Conservation (phyloP, 2,113 vertebrate species). For the Mesembrinibis cayennensis region DNA sequence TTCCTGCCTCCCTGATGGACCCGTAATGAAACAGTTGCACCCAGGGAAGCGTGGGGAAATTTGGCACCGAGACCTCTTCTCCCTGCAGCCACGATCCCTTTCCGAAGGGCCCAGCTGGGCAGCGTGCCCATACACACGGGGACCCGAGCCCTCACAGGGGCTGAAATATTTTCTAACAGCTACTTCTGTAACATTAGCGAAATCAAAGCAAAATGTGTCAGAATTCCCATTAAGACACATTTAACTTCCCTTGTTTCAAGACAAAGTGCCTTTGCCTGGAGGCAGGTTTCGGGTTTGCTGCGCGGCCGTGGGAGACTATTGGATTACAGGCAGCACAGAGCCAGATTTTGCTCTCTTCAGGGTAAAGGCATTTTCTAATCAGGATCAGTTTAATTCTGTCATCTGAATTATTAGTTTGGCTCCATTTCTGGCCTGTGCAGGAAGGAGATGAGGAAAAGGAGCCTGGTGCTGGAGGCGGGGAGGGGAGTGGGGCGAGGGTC, state of each 20-base stretch:
- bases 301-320: conserved; percentile 25
- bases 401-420: conserved; percentile 59
- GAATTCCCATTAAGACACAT: conserved; percentile 61
- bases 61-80: background rate
- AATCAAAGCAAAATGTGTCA: conserved; percentile 70
- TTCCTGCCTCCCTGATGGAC: background rate
- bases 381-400: conserved; percentile 67
- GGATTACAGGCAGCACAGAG: conserved; percentile 47
- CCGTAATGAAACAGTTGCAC: background rate
- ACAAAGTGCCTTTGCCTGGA: conserved; percentile 53
- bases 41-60: background rate
- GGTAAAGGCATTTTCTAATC: conserved; percentile 58
- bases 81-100: background rate
- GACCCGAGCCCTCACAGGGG: background rate
- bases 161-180: conserved; percentile 44
- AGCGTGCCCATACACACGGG: fast-evolving
- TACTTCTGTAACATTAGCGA: conserved; percentile 51
- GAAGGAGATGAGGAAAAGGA: conserved; percentile 10
- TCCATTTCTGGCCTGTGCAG: conserved; percentile 8
- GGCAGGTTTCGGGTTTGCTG: conserved; percentile 15
- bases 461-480: background rate
- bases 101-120: background rate
- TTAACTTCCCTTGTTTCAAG: conserved; percentile 54
- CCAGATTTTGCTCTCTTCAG: conserved; percentile 33
- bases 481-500: background rate